Base-by-base conservation (phyloP, 1,140 invertebrate species). In the Brachionus angularis region DNA sequence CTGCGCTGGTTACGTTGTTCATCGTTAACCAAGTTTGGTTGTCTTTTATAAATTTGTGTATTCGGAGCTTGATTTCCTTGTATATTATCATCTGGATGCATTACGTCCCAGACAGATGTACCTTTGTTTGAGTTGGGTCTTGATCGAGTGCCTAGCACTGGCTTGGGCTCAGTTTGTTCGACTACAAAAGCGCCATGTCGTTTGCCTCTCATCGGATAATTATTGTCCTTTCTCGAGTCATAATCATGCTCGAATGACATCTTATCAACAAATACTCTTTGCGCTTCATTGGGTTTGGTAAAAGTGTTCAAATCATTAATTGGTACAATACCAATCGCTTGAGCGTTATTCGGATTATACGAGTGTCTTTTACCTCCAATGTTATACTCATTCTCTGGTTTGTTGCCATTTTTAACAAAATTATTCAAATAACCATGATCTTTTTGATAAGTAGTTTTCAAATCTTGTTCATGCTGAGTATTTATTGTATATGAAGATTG, bases 211-310 rank as follows among this genome's bases (percentile, higher is more conserved):
- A 47, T 67, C 10, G 62, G 62, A 50, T 67, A 67, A 67, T 67
- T 67, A 21, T 47, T 67, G 25, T 46, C 62, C 23, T 25, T 33
- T 21, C 62, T 46, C 5, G 42, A 47, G 21, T 67, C 62, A 36
- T 67, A 67, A 25, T 27, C 42, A 23, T 67, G 62, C 21, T 67
- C 62, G 47, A 67, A 67, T 5, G 62, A 67, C 62, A 67, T 67
- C 21, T 67, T 67, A 36, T 67, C 62, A 21, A 50, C 62, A 67
- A 44, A 67, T n/a, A 67, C 62, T 25, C 44, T 46, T 50, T 67
- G 62, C 1, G 53, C 14, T 12, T 67, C 62, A 47, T 34, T 50
- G 1, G 25, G 18, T 25, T 67, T 46, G 7, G 62, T 33, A 47
- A 67, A 47, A 18, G 29, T 67, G 36, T 46, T 67, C 31, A 67